phyloP scores from a whole-genome alignment of 1,140 invertebrate genomes.

The Brachionus asplanchnoidis region DNA sequence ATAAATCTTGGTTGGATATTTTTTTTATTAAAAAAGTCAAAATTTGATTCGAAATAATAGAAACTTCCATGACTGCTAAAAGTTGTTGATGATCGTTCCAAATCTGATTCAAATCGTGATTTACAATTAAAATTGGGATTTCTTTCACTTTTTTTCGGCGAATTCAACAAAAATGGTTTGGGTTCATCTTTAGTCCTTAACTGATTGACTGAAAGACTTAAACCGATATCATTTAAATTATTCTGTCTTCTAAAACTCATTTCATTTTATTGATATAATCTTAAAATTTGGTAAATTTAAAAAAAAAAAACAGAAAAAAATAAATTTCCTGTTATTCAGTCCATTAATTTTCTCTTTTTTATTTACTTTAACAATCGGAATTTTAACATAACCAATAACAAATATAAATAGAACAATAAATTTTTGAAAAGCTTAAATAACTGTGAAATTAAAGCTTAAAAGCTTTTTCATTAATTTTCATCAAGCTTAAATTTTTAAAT shows the following conservation, averaged over 20 bases:
- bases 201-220: not conserved
- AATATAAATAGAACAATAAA: not conserved
- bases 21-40: not conserved
- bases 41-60: slow-evolving; percentile 12
- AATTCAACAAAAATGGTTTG: not conserved
- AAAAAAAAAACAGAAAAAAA: not conserved
- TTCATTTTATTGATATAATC: slow-evolving; percentile 3
- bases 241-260: not conserved
- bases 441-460: not conserved
- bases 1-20: not conserved
- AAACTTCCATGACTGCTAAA: slow-evolving; percentile 13
- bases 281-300: not conserved
- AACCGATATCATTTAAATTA: not conserved
- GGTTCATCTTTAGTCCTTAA: not conserved
- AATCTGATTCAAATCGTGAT: not conserved
- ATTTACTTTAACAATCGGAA: not conserved
- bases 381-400: not conserved
- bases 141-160: not conserved
- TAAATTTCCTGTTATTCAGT: not conserved
- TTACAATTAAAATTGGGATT: not conserved
- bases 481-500: not conserved
- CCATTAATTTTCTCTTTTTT: not conserved
- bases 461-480: not conserved
- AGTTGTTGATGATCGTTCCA: not conserved
- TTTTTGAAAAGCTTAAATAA: not conserved